Base-by-base conservation (phyloP, 2,888 invertebrate genomes). In the Orthonevra nobilis region DNA sequence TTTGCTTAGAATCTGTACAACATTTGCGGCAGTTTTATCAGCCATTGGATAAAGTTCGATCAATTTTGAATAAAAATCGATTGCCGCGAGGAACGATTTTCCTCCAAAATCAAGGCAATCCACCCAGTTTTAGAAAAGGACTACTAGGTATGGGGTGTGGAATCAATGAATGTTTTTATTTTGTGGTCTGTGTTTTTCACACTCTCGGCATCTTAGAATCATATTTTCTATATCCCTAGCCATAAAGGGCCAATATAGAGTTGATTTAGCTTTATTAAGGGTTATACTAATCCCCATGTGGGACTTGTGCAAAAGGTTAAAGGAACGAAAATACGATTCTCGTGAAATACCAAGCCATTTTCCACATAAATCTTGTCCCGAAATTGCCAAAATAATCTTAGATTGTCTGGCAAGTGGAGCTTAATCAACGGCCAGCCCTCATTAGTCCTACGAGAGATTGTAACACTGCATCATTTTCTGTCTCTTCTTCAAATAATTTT, bases 271-370 rank as follows among this genome's bases (percentile, higher is more conserved):
- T 34, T 34, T 44, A 32, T 20, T 40, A 5, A 60, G 23, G 14
- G 48, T 79, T 36, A 42, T 66, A 14, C 40, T 64, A 23, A 66
- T 66, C 20, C 56, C 44, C 40, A 79, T 46, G 17, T 69, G 61
- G 9, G 44, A 64, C 46, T 52, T 58, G 28, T 79, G 70, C 14
- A 72, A 17, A 5, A 63, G 19, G 7, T 44, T n/a, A 42, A 68
- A 40, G 56, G 70, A 6, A 74, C 64, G 12, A 81, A 42, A 19
- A 74, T 34, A 9, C 81, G 54, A 1, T 74, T 34, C 14, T 61
- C 19, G 23, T 40, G 52, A 48, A 69, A 64, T 9, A 77, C 26
- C 17, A 64, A 46, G 5, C 64, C 17, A 26, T 63, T 42, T 28
- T 74, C 66, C 7, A 46, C 44, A n/a, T 66, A 66, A 2, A 54